Base-by-base conservation (phyloP, 2,797 vertebrate genomes). In the Megaceryle alcyon region DNA sequence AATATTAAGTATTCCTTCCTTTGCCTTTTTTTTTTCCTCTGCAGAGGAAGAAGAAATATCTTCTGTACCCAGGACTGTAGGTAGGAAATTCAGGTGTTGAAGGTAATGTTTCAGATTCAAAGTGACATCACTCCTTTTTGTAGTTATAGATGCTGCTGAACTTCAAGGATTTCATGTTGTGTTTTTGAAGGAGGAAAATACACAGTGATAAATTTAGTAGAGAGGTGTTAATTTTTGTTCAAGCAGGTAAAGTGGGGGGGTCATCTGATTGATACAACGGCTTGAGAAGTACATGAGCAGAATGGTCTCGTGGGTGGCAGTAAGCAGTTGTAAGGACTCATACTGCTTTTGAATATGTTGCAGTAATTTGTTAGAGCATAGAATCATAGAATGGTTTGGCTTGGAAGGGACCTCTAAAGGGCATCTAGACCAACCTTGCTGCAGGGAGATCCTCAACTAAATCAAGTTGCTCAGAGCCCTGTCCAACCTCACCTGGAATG, bases 1-100 rank as follows among this genome's bases (percentile, higher is more conserved):
- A 96, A 96, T 96, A 94, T 87, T 94, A 96, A 95, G 37, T 86
- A 48, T 87, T 94, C 63, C 43, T 78, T 84, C 28, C 76, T 63
- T 69, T 35, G 35, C 17, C 49, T 26, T 54, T 31, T 39, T 29
- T 29, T 37, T 49, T 39, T 33, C 63, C 15, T 29, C 9, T 51
- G 25, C 48, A 83, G 64, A 57, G 25, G 20, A 29, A 73, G 69
- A 35, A 61, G 17, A 41, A 93, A 77, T 14, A 18, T 20, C 28
- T 92, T 14, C 26, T 31, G 11, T 59, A 35, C 25, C 9, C 4
- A 48, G 57, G 63, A 29, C 29, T 21, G 90, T 51, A n/a, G 25
- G 46, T 56, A 41, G 35, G 56, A 84, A 77, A 64, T 85, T 80
- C 33, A 83, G 48, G 41, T 80, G 37, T 51, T 28, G n/a, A 15